Conservation (phyloP, 2,888 invertebrate genomes). For the Dynastes tityus region DNA sequence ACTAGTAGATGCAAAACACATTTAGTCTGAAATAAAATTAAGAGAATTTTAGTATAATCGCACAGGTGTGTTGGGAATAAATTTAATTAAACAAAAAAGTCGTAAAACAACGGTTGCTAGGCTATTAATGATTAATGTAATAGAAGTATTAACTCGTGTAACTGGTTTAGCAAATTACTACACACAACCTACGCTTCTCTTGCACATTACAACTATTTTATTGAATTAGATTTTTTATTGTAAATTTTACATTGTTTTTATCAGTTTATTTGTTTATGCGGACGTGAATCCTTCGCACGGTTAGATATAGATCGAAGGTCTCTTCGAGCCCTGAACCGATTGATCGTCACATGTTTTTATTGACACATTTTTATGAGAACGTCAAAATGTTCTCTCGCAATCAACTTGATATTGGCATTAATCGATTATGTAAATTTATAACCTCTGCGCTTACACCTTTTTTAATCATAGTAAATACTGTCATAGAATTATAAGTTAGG, state of each 20-base stretch:
- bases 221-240: not conserved
- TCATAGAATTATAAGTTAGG: slow-evolving; percentile 2
- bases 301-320: slow-evolving; percentile 7
- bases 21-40: too few relatives aligned
- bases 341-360: slow-evolving; percentile 17
- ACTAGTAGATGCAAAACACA: too few relatives aligned
- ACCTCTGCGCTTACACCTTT: slow-evolving; percentile 11
- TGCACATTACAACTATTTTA: not conserved
- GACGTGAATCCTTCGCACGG: slow-evolving; percentile 2
- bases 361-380: slow-evolving; percentile 9
- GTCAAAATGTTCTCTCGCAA: not conserved
- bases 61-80: too few relatives aligned
- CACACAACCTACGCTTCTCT: too few relatives aligned
- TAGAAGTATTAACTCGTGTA: too few relatives aligned
- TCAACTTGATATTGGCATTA: not conserved
- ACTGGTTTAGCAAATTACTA: too few relatives aligned
- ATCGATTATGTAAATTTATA: slow-evolving; percentile 15
- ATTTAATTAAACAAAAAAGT: too few relatives aligned
- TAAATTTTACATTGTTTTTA: not conserved
- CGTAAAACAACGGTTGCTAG: slow-evolving; percentile 2
- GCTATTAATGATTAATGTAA: not conserved
- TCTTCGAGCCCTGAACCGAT: slow-evolving; percentile 2
- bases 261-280: too few relatives aligned
- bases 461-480: not conserved
- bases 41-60: too few relatives aligned